Base-by-base conservation (phyloP, 2,113 vertebrate species). In the Serinus canaria region DNA sequence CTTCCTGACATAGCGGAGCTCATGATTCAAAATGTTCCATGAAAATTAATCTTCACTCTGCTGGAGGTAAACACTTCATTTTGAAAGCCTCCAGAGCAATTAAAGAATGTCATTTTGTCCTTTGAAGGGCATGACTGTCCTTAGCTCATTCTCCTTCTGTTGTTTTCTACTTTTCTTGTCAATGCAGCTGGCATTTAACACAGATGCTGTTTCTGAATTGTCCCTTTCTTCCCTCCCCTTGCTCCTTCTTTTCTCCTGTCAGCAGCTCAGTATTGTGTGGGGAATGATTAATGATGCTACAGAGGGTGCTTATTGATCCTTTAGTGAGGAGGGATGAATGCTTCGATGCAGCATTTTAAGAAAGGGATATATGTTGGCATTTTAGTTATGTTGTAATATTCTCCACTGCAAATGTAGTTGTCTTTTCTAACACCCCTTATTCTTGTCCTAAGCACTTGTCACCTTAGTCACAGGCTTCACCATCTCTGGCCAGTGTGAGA, bases 11-110 rank as follows among this genome's bases (percentile, higher is more conserved):
- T 79, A 92, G 73, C 96, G 73, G 50, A 95, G 74, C 73, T 89
- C 18, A 4, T 91, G 72, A 78, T 82, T 25, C 52, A 79, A 68
- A 64, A 30, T 50, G 11, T 82, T 96, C 64, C 55, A 44, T 67
- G 80, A 92, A 96, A 84, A 97, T 96, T 94, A 92, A 92, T 94
- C 80, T 94, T 89, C 43, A 17, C 39, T 90, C 76, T 89, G 76
- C 56, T 93, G 92, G 81, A 94, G 73, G 85, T 66, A 89, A 73
- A 81, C 62, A 74, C 35, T 89, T 93, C 63, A 90, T 87, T 97
- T 95, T 92, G 69, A 96, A 97, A 95, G 74, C 50, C 56, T 95
- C 70, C 67, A 67, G 49, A 89, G 81, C 62, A 93, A 77, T 87
- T 95, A 96, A 95, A 74, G 84, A 91, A 91, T 76, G 55, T 76